Percentiles rank a stretch among this genome's conserved stretches.
Conservation (phyloP, 2,797 vertebrate species). For the Spondyliosoma cantharus region DNA sequence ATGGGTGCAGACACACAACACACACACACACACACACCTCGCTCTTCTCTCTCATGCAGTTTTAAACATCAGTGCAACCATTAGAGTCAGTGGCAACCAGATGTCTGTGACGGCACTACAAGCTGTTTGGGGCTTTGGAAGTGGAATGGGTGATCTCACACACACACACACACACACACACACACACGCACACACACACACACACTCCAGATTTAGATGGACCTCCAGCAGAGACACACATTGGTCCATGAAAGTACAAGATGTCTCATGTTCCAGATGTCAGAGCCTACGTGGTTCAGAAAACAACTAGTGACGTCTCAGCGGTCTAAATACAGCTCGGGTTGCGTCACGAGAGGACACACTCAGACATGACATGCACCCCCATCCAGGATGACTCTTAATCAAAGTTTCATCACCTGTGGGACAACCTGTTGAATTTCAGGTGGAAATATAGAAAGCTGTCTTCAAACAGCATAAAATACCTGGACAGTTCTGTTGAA, state of each 20-base stretch:
- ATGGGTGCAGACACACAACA: too few relatives aligned
- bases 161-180: conserved; percentile 16
- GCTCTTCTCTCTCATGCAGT: conserved; percentile 57
- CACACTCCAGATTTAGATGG: conserved; percentile 12
- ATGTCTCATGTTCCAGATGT: conserved; percentile 26
- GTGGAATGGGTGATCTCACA: conserved; percentile 23
- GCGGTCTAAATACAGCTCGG: conserved; percentile 2
- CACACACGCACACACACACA: conserved; percentile 10
- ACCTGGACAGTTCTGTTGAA: too few relatives aligned
- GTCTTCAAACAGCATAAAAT: neutral
- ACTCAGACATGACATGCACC: neutral
- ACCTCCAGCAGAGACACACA: neutral
- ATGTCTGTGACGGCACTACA: conserved; percentile 70
- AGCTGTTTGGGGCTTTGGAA: conserved; percentile 71
- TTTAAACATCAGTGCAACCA: conserved; percentile 68
- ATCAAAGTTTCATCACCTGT: conserved; percentile 48
- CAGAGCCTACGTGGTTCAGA: neutral
- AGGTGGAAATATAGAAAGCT: conserved; percentile 41
- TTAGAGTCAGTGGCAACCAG: conserved; percentile 70
- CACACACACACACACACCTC: conserved; percentile 27
- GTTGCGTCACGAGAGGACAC: neutral
- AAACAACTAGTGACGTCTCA: conserved; percentile 21
- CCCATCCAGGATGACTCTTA: neutral
- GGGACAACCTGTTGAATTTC: conserved; percentile 32
- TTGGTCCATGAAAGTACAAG: conserved; percentile 2